These are phyloP conservation scores for Poecilia latipinna DNA, from an alignment of 2,113 vertebrate species.

Conservation along the genomic window DNA sequence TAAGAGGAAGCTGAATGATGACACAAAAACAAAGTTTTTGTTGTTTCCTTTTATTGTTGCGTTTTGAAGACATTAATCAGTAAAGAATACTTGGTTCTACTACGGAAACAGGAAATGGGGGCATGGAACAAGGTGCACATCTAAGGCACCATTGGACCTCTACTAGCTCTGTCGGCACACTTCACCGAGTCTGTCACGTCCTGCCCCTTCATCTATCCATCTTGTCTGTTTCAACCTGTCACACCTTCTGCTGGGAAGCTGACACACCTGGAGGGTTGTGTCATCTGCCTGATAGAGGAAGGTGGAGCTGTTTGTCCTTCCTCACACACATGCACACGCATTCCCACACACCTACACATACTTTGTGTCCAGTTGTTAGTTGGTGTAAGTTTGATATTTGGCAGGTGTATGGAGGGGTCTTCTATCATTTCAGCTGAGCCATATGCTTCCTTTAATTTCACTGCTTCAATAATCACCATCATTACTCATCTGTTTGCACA, in stretches of 20 bases:
- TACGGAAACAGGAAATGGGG: too few relatives aligned
- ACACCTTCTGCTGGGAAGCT: slow-evolving; percentile 51
- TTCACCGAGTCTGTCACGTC: slow-evolving; percentile 23
- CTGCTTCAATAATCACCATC: slow-evolving; percentile 71
- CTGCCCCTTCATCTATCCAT: slow-evolving; percentile 42
- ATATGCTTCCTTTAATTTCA: slow-evolving; percentile 76
- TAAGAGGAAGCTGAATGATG: too few relatives aligned
- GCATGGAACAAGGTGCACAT: too few relatives aligned
- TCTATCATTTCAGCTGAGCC: slow-evolving; percentile 69
- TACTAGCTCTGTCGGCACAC: neutral
- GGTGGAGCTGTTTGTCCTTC: slow-evolving; percentile 68
- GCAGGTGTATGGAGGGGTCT: slow-evolving; percentile 56
- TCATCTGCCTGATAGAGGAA: slow-evolving; percentile 43
- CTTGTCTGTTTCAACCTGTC: slow-evolving; percentile 62
- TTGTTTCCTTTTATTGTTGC: neutral
- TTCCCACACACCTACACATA: neutral
- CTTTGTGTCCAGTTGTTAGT: slow-evolving; percentile 8
- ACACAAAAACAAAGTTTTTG: too few relatives aligned
- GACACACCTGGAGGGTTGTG: slow-evolving; percentile 46
- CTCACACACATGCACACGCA: slow-evolving; percentile 19
- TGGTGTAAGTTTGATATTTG: slow-evolving; percentile 41
- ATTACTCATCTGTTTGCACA: slow-evolving; percentile 67
- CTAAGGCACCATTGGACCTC: too few relatives aligned
- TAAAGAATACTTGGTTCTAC: neutral
- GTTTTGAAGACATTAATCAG: neutral